Conservation (phyloP, 2,797 vertebrate species). For the Carapus acus region DNA sequence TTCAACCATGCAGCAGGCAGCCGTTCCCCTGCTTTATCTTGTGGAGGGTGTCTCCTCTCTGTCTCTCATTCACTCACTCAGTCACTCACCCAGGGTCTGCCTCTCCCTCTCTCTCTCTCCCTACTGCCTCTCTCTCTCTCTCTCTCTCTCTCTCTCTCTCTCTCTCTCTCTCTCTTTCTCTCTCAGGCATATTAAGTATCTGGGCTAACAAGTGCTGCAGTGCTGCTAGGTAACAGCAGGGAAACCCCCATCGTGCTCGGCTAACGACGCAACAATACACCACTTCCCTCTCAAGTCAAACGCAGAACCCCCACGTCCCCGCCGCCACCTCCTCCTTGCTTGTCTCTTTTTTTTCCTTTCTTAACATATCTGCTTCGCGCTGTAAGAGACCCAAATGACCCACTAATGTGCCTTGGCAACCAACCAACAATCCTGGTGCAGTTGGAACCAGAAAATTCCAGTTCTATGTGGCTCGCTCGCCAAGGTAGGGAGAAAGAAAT, state of each 20-base stretch:
- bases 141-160: too few relatives aligned
- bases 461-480: conserved; percentile 54
- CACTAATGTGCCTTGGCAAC: conserved; percentile 56
- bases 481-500: conserved; percentile 30
- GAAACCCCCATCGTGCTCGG: conserved; percentile 21
- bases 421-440: conserved; percentile 59
- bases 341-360: conserved; percentile 26
- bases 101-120: too few relatives aligned
- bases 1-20: too few relatives aligned
- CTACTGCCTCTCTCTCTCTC: too few relatives aligned
- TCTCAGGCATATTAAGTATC: conserved; percentile 12
- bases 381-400: conserved; percentile 50
- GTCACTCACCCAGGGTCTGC: too few relatives aligned
- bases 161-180: conserved; percentile 3
- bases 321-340: conserved; percentile 16
- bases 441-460: conserved; percentile 67
- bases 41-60: too few relatives aligned
- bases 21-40: too few relatives aligned
- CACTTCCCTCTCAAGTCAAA: conserved; percentile 4
- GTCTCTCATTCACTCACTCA: too few relatives aligned
- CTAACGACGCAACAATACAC: conserved; percentile 14
- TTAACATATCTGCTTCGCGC: conserved; percentile 33
- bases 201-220: neutral
- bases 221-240: conserved; percentile 35
- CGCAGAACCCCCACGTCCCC: neutral